Evolutionary conservation across 1,140 invertebrate species (phyloP).

Genomic region (Trissolcus basalis): DNA sequence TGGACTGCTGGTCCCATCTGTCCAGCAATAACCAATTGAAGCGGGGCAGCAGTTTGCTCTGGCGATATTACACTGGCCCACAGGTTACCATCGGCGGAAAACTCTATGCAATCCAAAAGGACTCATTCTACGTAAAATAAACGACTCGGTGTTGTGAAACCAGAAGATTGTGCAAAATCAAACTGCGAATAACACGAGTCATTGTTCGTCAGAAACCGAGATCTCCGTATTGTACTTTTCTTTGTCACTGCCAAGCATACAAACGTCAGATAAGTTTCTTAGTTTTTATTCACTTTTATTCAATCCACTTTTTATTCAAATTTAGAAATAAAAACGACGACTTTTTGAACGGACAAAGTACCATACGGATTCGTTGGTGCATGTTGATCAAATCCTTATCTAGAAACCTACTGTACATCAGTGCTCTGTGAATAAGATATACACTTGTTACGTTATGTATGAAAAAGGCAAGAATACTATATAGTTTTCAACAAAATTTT

Average conservation of each 20-base stretch:
- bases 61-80: conserved; percentile 86
- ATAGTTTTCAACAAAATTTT: conserved; percentile 59
- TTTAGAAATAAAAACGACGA: too few species aligned
- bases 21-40: conserved; percentile 84
- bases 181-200: not conserved
- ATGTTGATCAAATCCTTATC: conserved; percentile 17
- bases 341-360: too few species aligned
- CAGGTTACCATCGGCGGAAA: conserved; percentile 69
- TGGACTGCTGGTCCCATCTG: conserved; percentile 87
- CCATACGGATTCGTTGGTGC: conserved; percentile 14
- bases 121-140: conserved; percentile 32
- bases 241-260: too few species aligned
- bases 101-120: conserved; percentile 52
- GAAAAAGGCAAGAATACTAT: conserved; percentile 49
- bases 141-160: not conserved
- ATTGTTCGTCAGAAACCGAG: not conserved
- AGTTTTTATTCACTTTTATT: too few species aligned
- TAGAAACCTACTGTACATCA: conserved; percentile 43
- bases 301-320: too few species aligned
- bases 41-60: conserved; percentile 88
- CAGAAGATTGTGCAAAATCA: conserved; percentile 7
- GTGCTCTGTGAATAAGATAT: conserved; percentile 38
- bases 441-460: conserved; percentile 45
- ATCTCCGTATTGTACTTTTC: too few species aligned
- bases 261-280: too few species aligned